Percentiles rank a stretch among this genome's conserved stretches.
phyloP scores from a whole-genome alignment of 2,797 vertebrate species.

The Neomorphus geoffroyi region DNA sequence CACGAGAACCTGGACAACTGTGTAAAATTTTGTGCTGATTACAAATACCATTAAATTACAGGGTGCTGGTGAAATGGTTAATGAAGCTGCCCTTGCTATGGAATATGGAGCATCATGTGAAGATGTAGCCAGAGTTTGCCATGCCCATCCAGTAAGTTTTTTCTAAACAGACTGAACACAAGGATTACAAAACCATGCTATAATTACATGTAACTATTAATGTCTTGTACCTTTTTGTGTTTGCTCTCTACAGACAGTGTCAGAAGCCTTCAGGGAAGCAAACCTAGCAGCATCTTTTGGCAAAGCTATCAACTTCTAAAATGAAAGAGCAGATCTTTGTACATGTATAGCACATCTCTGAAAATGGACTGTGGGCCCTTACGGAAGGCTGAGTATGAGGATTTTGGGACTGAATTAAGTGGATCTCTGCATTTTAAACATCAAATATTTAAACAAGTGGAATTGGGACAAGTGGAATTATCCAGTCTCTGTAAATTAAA shows the following conservation, averaged over 20 bases:
- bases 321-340: conserved; percentile 45
- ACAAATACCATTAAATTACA: conserved; percentile 64
- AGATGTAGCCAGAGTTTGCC: conserved; percentile 95
- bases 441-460: conserved; percentile 68
- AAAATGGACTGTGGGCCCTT: conserved; percentile 49
- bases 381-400: conserved; percentile 36
- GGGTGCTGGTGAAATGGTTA: conserved; percentile 98
- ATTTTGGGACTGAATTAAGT: conserved; percentile 66
- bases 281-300: conserved; percentile 96
- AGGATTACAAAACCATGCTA: background rate
- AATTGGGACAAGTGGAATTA: conserved; percentile 62
- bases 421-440: conserved; percentile 52
- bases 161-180: background rate
- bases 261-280: conserved; percentile 99
- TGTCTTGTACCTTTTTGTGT: background rate
- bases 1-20: background rate
- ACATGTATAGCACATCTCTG: conserved; percentile 53
- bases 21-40: background rate
- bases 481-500: conserved; percentile 66
- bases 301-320: conserved; percentile 97
- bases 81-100: conserved; percentile 96
- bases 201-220: background rate
- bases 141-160: conserved; percentile 93
- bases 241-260: conserved; percentile 87
- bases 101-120: conserved; percentile 98